Conservation (phyloP, 2,888 invertebrate genomes). For the Folsomia manolachei region DNA sequence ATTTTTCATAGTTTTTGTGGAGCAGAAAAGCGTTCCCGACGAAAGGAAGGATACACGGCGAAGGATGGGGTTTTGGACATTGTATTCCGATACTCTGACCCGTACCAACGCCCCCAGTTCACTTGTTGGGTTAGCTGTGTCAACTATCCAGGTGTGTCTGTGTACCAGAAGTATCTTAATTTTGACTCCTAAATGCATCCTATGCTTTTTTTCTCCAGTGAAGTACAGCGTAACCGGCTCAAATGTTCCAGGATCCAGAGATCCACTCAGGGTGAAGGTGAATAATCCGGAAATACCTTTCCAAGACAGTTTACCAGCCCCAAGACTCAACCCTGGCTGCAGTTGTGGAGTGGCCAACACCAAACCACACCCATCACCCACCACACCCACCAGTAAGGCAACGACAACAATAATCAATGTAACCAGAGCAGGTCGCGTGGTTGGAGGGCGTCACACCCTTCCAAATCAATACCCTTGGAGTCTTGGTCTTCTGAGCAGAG, state of each 20-base stretch:
- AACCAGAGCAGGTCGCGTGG: constrained; percentile 38
- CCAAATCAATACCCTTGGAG: constrained; percentile 49
- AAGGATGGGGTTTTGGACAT: constrained; percentile 42
- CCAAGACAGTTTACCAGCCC: constrained; percentile 37
- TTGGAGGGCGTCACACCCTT: constrained; percentile 45
- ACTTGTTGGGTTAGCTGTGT: constrained; percentile 46
- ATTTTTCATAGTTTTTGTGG: constrained; percentile 40
- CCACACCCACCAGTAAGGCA: background rate
- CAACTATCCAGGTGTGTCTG: constrained; percentile 39
- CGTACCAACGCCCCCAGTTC: constrained; percentile 29
- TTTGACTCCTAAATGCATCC: background rate
- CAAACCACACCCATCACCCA: background rate
- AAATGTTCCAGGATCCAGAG: constrained; percentile 16
- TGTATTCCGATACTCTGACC: constrained; percentile 36
- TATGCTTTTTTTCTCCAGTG: constrained; percentile 22
- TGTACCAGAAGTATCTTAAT: background rate
- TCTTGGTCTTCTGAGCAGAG: constrained; percentile 40
- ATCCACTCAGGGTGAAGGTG: constrained; percentile 22
- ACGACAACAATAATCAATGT: constrained; percentile 4
- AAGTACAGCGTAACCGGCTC: constrained; percentile 39
- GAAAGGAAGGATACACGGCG: constrained; percentile 29
- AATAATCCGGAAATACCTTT: constrained; percentile 4
- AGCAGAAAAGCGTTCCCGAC: background rate
- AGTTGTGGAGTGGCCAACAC: constrained; percentile 45
- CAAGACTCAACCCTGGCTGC: constrained; percentile 28